These are phyloP conservation scores for Temnothorax curvispinosus DNA, from an alignment of 1,140 invertebrate species.

Conservation along the genomic window DNA sequence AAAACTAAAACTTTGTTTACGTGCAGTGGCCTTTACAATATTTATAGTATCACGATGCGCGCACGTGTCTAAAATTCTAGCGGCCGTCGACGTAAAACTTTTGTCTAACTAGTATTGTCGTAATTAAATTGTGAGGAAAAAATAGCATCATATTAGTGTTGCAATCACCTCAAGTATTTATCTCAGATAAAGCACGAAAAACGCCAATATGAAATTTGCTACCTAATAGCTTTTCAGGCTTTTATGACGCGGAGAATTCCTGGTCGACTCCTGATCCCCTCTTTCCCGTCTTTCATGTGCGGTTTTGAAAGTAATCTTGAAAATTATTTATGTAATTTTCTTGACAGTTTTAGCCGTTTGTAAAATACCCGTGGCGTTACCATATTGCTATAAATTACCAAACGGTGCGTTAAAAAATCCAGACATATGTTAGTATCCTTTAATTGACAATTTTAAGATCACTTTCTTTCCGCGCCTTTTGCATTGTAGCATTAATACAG, in stretches of 20 bases:
- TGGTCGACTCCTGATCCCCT: too few relatives aligned
- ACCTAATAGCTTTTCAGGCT: background rate
- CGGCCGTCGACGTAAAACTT: background rate
- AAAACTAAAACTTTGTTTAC: too few relatives aligned
- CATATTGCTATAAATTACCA: background rate
- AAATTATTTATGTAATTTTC: background rate
- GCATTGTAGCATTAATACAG: too few relatives aligned
- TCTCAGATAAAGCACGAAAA: background rate
- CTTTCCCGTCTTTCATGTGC: background rate
- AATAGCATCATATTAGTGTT: background rate
- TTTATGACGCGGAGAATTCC: background rate
- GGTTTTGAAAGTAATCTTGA: background rate
- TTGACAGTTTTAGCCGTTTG: background rate
- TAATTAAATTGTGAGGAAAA: conserved; percentile 1
- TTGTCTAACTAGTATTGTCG: background rate
- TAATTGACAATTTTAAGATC: background rate
- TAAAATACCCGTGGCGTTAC: background rate
- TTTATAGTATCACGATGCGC: background rate
- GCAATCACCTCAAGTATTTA: background rate
- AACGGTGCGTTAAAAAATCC: background rate
- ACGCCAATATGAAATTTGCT: conserved; percentile 3
- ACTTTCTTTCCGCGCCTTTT: background rate
- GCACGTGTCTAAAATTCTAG: background rate
- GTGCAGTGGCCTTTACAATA: too few relatives aligned
- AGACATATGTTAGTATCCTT: background rate